Conservation (phyloP, 2,797 vertebrate genomes). For the Crypturellus tataupa region DNA sequence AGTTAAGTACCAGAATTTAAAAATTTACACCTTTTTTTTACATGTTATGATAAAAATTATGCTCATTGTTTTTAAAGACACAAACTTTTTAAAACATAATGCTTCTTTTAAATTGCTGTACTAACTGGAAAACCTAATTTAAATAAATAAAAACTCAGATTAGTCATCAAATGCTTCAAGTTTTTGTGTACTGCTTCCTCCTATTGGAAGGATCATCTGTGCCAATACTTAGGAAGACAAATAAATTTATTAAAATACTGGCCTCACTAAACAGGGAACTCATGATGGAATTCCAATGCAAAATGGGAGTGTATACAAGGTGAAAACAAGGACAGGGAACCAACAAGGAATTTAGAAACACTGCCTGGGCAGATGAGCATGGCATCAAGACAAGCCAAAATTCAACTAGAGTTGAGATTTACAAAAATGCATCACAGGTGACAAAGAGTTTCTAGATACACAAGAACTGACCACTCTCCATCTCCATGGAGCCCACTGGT, state of each 20-base stretch:
- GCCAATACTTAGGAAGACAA: background rate
- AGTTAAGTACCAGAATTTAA: background rate
- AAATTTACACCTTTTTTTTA: background rate
- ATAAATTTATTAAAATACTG: background rate
- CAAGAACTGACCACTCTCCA: background rate
- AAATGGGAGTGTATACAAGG: background rate
- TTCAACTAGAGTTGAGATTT: background rate
- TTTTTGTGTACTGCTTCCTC: background rate
- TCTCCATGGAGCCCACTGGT: background rate
- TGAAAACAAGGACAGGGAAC: background rate
- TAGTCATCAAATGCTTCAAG: background rate
- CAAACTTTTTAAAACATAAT: too few relatives aligned
- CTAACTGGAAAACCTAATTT: constrained; percentile 42
- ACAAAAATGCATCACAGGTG: accelerated
- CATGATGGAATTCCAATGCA: background rate
- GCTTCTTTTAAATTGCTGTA: background rate
- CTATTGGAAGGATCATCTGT: background rate
- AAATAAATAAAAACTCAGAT: background rate
- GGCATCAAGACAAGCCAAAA: background rate
- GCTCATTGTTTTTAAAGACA: too few relatives aligned
- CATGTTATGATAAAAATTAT: background rate
- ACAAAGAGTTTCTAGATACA: background rate
- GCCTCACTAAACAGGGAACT: background rate
- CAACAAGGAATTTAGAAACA: background rate
- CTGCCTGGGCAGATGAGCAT: background rate